These are phyloP conservation scores for Cordilura impudica DNA, from an alignment of 2,888 invertebrate genomes.

Conservation along the genomic window DNA sequence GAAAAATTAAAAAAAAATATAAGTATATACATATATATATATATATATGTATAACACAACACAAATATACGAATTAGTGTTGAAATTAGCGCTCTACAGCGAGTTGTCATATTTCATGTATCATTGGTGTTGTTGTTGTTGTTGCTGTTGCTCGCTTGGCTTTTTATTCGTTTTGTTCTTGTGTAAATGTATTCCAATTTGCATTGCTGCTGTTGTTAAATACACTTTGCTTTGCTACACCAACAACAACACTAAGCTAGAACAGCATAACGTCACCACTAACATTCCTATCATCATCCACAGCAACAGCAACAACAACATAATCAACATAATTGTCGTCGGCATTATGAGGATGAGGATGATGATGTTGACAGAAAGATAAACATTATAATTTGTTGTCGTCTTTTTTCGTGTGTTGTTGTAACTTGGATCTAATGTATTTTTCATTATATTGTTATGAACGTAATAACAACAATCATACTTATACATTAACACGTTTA, in stretches of 20 bases:
- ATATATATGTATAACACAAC: too few species aligned
- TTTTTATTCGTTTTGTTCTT: constrained; percentile 52
- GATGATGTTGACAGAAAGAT: constrained; percentile 47
- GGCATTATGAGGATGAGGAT: constrained; percentile 27
- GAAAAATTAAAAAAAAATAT: not conserved
- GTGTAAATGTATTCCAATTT: constrained; percentile 65
- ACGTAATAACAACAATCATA: constrained; percentile 22
- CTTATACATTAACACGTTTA: constrained; percentile 28
- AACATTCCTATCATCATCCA: constrained; percentile 30
- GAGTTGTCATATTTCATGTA: constrained; percentile 62
- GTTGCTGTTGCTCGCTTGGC: constrained; percentile 25
- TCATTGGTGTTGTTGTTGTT: constrained; percentile 29
- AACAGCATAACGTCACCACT: constrained; percentile 28
- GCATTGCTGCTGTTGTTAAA: constrained; percentile 51
- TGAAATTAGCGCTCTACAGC: constrained; percentile 67
- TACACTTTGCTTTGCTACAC: constrained; percentile 45
- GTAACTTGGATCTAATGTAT: constrained; percentile 59
- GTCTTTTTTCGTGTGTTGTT: constrained; percentile 29
- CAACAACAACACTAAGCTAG: constrained; percentile 53
- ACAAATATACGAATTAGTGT: constrained; percentile 54
- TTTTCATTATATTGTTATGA: constrained; percentile 62
- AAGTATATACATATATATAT: constrained; percentile 9
- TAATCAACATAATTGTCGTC: constrained; percentile 43
- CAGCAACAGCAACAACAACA: not conserved
- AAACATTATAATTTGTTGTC: constrained; percentile 60